phyloP scores from a whole-genome alignment of 2,113 vertebrate genomes.

The Carollia perspicillata region DNA sequence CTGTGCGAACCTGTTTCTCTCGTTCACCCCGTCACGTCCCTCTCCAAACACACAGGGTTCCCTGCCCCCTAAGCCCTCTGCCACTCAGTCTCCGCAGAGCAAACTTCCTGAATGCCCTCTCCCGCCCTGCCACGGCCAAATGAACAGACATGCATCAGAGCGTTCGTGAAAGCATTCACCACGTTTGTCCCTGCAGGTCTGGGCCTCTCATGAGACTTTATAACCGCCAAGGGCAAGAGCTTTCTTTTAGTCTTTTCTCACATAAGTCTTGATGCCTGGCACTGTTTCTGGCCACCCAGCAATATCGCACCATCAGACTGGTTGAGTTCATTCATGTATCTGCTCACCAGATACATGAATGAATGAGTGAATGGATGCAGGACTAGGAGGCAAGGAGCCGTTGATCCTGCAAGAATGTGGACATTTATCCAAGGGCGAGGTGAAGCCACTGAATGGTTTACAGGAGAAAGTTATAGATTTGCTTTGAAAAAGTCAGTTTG shows the following conservation, averaged over 20 bases:
- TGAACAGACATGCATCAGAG: fast-evolving
- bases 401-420: background rate
- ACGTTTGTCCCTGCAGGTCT: background rate
- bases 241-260: background rate
- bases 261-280: fast-evolving
- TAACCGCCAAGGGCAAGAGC: background rate
- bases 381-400: background rate
- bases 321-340: background rate
- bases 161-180: background rate
- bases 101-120: background rate
- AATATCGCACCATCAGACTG: fast-evolving
- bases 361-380: background rate
- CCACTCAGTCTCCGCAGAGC: background rate
- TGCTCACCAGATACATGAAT: no score
- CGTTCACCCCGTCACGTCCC: fast-evolving
- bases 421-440: background rate
- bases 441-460: background rate
- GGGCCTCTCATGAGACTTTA: fast-evolving
- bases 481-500: background rate
- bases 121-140: fast-evolving
- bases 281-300: background rate
- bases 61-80: background rate
- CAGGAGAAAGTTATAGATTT: background rate
- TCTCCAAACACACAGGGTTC: no score
- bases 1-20: no score